Base-by-base conservation (phyloP, 2,113 vertebrate species). In the Ailuropoda melanoleuca region DNA sequence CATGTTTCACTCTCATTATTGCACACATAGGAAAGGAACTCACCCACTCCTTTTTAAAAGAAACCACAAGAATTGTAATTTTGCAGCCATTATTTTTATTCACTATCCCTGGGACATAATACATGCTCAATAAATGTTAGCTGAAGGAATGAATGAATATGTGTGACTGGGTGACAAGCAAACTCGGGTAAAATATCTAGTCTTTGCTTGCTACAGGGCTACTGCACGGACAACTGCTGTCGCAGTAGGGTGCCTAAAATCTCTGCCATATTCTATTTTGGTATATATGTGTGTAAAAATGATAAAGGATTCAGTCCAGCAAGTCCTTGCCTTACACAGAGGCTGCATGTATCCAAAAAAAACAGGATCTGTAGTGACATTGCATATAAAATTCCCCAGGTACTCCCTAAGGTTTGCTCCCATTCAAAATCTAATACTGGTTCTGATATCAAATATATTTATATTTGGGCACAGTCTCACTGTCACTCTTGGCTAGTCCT, bases 161-260 rank as follows among this genome's bases (percentile, higher is more conserved):
- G 6, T 60, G 62, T 91, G 81, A 66, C 10, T 37, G 18, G n/a
- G 85, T 93, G n/a, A 82, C 80, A 90, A 96, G 94, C 53, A 93
- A 97, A 98, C 98, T 97, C 68, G 4, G 88, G 82, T 95, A 64
- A 98, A 98, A 98, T 98, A 97, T 87, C 97, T 85, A 19, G 84
- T 46, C 80, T 97, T 66, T 80, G 72, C 24, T 85, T 92, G 88
- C 94, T 94, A 88, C 46, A 90, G 56, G 84, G 72, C 74, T 72
- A 74, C 50, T 85, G 97, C 95, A 74, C 17, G 93, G 90, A 94
- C 62, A 98, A 95, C 84, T 96, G 97, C 98, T 98, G 98, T 97
- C 88, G 93, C 98, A 98, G 98, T 90, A 82, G 87, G 94, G 97
- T 81, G 60, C 86, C 68, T 84, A 88, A 97, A 97, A 89, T 97